These are phyloP conservation scores for Conops quadrifasciatus DNA, from an alignment of 2,888 invertebrate genomes.

Conservation along the genomic window DNA sequence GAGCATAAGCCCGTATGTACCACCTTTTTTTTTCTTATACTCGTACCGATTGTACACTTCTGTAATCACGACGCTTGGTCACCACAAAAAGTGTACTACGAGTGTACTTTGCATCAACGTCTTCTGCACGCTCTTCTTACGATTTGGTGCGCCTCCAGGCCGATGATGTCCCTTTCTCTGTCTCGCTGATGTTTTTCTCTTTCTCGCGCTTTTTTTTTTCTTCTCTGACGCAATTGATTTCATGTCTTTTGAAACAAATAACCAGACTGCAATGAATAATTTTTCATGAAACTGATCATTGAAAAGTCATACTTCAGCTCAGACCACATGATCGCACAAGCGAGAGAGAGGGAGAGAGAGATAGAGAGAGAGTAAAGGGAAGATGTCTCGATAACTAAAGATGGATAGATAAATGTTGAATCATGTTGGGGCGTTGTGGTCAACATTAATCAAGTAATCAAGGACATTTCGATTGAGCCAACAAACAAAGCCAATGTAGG, in stretches of 20 bases:
- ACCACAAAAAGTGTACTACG: not conserved
- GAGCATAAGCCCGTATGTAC: too few species aligned
- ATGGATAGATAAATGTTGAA: conserved; percentile 9
- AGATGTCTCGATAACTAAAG: not conserved
- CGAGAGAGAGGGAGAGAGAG: not conserved
- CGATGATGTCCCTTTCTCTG: not conserved
- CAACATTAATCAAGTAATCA: conserved; percentile 35
- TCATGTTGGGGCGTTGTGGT: conserved; percentile 24
- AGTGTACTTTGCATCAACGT: not conserved
- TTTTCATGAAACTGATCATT: not conserved
- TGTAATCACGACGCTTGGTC: too few species aligned
- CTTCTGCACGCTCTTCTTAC: not conserved
- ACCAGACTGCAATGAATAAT: not conserved
- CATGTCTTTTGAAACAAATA: conserved; percentile 4
- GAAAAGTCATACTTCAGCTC: not conserved
- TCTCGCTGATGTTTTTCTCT: not conserved
- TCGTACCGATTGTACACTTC: too few species aligned
- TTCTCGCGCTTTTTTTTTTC: not conserved
- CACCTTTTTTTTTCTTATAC: too few species aligned
- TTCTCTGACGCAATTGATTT: not conserved
- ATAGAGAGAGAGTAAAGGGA: not conserved
- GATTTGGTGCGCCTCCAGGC: too few species aligned
- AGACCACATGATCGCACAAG: not conserved
- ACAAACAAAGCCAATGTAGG: conserved; percentile 20
- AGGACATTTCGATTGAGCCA: conserved; percentile 15